phyloP scores from a whole-genome alignment of 1,140 invertebrate species.

The Drosophila pandora region DNA sequence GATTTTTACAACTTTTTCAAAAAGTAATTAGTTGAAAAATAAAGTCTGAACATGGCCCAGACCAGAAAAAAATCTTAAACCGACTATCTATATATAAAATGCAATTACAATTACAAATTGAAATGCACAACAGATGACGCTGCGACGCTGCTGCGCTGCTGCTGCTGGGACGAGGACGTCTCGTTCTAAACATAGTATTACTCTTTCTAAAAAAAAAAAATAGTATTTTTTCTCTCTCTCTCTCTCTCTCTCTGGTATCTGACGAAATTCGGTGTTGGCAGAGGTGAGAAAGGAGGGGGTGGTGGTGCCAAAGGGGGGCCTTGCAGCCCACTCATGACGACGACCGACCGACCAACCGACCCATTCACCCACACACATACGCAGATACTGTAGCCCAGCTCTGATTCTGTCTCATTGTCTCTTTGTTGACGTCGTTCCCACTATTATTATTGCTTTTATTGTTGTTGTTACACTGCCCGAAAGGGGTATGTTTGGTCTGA shows the following conservation, averaged over 20 bases:
- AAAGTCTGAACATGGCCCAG: too few relatives aligned
- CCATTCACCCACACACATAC: not conserved
- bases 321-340: constrained; percentile 22
- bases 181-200: constrained; percentile 8
- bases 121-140: constrained; percentile 71
- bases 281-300: not conserved
- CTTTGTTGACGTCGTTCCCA: constrained; percentile 23
- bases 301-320: not conserved
- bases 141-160: constrained; percentile 5
- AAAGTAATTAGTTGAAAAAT: too few relatives aligned
- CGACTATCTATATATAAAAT: constrained; percentile 17
- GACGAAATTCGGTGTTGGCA: constrained; percentile 24
- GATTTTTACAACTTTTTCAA: not conserved
- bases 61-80: too few relatives aligned
- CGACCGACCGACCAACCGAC: constrained; percentile 5
- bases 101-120: constrained; percentile 56
- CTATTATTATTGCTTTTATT: constrained; percentile 7
- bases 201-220: too few relatives aligned
- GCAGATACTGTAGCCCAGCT: constrained; percentile 2
- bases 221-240: constrained; percentile 2
- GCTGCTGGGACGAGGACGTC: constrained; percentile 19
- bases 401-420: constrained; percentile 30
- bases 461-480: not conserved
- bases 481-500: not conserved
- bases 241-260: constrained; percentile 12